phyloP scores from a whole-genome alignment of 2,113 vertebrate genomes.

The Proterorhinus semilunaris region DNA sequence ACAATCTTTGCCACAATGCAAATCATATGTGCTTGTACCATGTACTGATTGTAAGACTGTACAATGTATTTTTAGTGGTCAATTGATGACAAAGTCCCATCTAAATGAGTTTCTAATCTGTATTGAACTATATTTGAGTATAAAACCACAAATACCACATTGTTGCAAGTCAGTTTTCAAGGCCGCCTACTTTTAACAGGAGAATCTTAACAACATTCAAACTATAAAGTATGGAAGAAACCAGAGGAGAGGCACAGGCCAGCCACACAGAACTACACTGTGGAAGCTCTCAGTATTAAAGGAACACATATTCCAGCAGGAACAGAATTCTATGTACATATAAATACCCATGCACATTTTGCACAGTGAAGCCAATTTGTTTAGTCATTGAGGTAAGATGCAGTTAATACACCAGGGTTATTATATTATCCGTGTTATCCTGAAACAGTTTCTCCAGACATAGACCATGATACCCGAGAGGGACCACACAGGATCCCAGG shows the following conservation, averaged over 20 bases:
- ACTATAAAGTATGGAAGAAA: slow-evolving; percentile 47
- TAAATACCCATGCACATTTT: slow-evolving; percentile 62
- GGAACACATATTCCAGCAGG: slow-evolving; percentile 50
- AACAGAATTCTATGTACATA: slow-evolving; percentile 27
- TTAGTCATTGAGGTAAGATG: slow-evolving; percentile 92
- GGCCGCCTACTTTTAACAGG: slow-evolving; percentile 7
- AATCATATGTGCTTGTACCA: slow-evolving; percentile 56
- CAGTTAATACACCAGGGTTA: slow-evolving; percentile 83
- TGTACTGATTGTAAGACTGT: slow-evolving; percentile 32
- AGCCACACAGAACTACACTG: slow-evolving; percentile 24
- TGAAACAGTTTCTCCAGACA: slow-evolving; percentile 80
- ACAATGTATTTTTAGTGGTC: slow-evolving; percentile 28
- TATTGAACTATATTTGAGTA: slow-evolving; percentile 6
- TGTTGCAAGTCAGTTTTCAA: slow-evolving; percentile 6
- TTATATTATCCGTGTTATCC: slow-evolving; percentile 70
- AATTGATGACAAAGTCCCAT: slow-evolving; percentile 23
- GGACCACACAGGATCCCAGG: slow-evolving; percentile 40
- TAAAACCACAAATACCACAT: slow-evolving; percentile 20
- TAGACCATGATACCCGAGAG: slow-evolving; percentile 59
- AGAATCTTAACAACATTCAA: slow-evolving; percentile 40
- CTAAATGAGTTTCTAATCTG: slow-evolving; percentile 3
- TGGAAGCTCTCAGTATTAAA: slow-evolving; percentile 51
- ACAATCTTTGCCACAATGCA: slow-evolving; percentile 40
- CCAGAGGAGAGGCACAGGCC: slow-evolving; percentile 26
- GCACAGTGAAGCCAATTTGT: slow-evolving; percentile 88